Evolutionary conservation across 2,113 vertebrate species (phyloP), one percentile per base, ranked within the genome.

Genomic region (Oxyruncus cristatus): DNA sequence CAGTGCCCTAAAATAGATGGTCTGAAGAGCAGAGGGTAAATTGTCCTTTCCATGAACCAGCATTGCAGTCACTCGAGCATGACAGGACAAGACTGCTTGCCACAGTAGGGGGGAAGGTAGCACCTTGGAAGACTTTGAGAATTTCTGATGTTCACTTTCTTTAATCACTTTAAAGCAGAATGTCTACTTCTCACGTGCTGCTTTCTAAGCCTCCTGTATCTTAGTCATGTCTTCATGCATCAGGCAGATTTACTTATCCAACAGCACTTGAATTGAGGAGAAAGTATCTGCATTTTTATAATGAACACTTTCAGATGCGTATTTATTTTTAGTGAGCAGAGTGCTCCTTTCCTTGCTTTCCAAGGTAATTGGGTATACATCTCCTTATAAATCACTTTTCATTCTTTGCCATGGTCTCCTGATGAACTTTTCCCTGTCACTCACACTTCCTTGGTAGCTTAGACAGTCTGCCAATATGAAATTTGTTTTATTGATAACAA

Each of bases 1-100:
- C 39, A 14, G 9, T 20, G 21, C 27, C 11, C 33, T 32, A 9
- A 12, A 33, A 10, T 0, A 37, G 52, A 44, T 41, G 8, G 17
- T 30, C 46, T 76, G 50, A 61, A 49, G 21, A 49, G 20, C 23
- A 73, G 76, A 68, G 35, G 24, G 46, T 11, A 5, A 58, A 62
- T 30, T 26, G 9, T 5, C 33, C 35, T 58, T 74, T 49, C 56
- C 8, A 5, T 7, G 39, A 67, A 44, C 2, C n/a, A 67, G 33
- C 18, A 4, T 1, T 55, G 24, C 52, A 65, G n/a, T 16, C 14
- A 4, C 42, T 67, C 0, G 0, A 59, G 44, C 59, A 44, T 4
- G 8, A 14, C 27, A 35, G 27, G 49, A 10, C 20, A 73, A 55
- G 32, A 35, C 47, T 42, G 47, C 21, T 63, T 3, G 1, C 27